Evolutionary conservation across 2,113 vertebrate species (phyloP).

Genomic region (Hemibagrus wyckioides): DNA sequence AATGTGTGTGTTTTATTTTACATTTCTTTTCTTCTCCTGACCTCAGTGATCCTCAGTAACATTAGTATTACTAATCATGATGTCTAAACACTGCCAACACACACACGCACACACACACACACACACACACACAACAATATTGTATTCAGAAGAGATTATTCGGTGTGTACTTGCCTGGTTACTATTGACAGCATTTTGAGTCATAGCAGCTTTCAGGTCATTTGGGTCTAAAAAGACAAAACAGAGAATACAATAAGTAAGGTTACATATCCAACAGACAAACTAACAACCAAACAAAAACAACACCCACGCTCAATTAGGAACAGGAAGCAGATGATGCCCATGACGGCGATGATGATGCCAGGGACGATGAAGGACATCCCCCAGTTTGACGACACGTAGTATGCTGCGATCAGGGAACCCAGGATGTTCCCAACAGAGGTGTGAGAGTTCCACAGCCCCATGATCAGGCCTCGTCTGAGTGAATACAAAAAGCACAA

Average conservation of each 20-base stretch:
- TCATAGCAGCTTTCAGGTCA: conserved; percentile 79
- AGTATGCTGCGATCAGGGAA: conserved; percentile 85
- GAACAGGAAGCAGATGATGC: conserved; percentile 89
- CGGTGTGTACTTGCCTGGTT: conserved; percentile 59
- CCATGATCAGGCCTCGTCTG: conserved; percentile 94
- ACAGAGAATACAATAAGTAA: not conserved
- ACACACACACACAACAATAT: not conserved
- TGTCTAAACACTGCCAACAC: not conserved
- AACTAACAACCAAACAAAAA: not conserved
- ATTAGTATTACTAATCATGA: conserved; percentile 6
- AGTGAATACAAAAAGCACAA: conserved; percentile 7
- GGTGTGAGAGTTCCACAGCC: conserved; percentile 96
- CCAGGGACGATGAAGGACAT: conserved; percentile 90
- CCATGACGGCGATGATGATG: conserved; percentile 78
- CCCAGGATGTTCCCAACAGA: conserved; percentile 95
- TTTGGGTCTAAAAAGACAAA: conserved; percentile 81
- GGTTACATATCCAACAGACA: not conserved
- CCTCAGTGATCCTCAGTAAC: not conserved
- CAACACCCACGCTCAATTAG: conserved; percentile 89
- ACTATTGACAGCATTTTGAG: conserved; percentile 53
- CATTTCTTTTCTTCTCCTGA: not conserved
- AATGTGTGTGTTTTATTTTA: not conserved
- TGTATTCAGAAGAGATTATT: not conserved
- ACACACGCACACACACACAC: not conserved
- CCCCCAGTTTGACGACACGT: conserved; percentile 88